Evolutionary conservation across 2,888 invertebrate genomes (phyloP).

Genomic region (Mylabris sibirica): DNA sequence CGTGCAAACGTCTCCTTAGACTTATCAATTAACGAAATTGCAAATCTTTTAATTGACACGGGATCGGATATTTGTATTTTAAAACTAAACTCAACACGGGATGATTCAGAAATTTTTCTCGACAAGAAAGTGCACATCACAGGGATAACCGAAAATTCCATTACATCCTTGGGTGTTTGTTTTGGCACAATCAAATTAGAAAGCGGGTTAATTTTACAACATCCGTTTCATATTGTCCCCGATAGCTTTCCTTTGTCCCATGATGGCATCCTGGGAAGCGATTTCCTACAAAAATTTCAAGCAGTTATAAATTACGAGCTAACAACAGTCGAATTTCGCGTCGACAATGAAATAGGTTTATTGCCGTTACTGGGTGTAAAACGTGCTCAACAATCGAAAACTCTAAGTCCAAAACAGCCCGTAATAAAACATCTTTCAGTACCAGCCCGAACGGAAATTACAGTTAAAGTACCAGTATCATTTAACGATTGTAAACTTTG

Average conservation of each 20-base stretch:
- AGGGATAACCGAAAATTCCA: conserved; percentile 22
- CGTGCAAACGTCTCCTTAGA: background rate
- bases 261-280: conserved; percentile 26
- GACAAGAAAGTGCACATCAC: conserved; percentile 15
- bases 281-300: too few species aligned
- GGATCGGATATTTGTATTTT: conserved; percentile 32
- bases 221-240: conserved; percentile 29
- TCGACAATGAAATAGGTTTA: too few species aligned
- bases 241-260: conserved; percentile 33
- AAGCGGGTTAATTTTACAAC: conserved; percentile 11
- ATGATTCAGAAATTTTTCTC: conserved; percentile 16
- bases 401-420: background rate
- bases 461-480: background rate
- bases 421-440: conserved; percentile 13
- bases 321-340: too few species aligned
- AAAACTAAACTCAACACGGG: conserved; percentile 18
- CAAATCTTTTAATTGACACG: conserved; percentile 27
- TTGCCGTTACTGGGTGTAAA: too few species aligned
- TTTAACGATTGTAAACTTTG: conserved; percentile 16
- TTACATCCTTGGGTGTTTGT: conserved; percentile 22
- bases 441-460: conserved; percentile 18
- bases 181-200: conserved; percentile 20
- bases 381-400: too few species aligned
- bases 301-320: too few species aligned
- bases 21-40: conserved; percentile 18